Conservation (phyloP, 2,888 invertebrate genomes). For the Drosophila melanosoma region DNA sequence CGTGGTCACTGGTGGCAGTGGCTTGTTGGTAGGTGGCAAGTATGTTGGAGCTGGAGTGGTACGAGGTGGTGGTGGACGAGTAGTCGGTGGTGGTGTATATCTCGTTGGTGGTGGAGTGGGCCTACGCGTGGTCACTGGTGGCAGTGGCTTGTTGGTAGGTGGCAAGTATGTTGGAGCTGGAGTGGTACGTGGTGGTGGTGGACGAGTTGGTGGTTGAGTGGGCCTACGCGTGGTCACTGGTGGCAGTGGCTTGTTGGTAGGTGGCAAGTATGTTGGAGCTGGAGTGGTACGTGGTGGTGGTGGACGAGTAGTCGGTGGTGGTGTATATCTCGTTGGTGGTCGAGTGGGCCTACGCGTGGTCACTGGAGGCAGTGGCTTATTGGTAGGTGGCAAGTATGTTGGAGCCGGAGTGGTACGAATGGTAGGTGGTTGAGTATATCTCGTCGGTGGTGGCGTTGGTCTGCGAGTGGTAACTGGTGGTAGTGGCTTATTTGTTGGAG, state of each 20-base stretch:
- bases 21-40: conserved; percentile 37
- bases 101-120: conserved; percentile 7
- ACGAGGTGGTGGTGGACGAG: conserved; percentile 1
- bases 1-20: conserved; percentile 43
- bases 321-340: not conserved
- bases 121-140: conserved; percentile 49
- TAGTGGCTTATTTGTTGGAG: conserved; percentile 63
- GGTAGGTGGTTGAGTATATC: not conserved
- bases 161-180: conserved; percentile 57
- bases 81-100: not conserved
- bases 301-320: not conserved
- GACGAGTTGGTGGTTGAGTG: conserved; percentile 31
- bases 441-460: conserved; percentile 57
- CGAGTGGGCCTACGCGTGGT: conserved; percentile 38
- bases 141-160: conserved; percentile 50
- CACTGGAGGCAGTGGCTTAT: conserved; percentile 40
- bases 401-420: not conserved
- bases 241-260: conserved; percentile 47
- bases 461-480: conserved; percentile 52
- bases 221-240: conserved; percentile 54
- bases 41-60: conserved; percentile 18
- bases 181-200: conserved; percentile 29
- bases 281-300: conserved; percentile 40
- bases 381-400: conserved; percentile 28
- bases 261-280: conserved; percentile 56